These are phyloP conservation scores for Vulpes lagopus DNA, from an alignment of 2,113 vertebrate species.

Conservation along the genomic window DNA sequence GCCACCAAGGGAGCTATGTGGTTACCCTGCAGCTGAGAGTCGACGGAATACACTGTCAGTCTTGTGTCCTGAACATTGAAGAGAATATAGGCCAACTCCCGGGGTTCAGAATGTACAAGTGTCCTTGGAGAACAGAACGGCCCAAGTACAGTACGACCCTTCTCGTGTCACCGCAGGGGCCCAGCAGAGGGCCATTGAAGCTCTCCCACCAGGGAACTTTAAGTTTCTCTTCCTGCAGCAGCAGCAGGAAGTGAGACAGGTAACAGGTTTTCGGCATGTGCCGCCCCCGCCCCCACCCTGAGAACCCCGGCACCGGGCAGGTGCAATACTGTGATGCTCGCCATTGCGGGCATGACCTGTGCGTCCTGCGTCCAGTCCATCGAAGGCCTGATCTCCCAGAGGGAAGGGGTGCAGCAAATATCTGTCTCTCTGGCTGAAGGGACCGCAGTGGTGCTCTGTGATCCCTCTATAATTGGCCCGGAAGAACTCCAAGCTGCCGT, in stretches of 20 bases:
- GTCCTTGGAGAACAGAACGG: constrained; percentile 87
- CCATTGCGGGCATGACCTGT: constrained; percentile 93
- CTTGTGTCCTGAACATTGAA: constrained; percentile 91
- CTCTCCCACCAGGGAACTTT: constrained; percentile 90
- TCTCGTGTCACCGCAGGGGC: constrained; percentile 73
- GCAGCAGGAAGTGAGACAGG: constrained; percentile 47
- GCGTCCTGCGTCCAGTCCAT: constrained; percentile 92
- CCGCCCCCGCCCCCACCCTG: fast-evolving
- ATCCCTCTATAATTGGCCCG: constrained; percentile 86
- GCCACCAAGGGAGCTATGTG: fast-evolving
- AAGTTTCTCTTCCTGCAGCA: constrained; percentile 84
- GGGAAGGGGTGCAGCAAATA: constrained; percentile 87
- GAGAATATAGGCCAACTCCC: constrained; percentile 85
- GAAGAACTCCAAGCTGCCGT: constrained; percentile 91
- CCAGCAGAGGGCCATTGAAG: constrained; percentile 87
- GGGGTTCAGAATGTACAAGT: constrained; percentile 88
- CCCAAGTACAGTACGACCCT: constrained; percentile 85
- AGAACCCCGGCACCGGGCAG: neutral
- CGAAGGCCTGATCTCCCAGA: constrained; percentile 89
- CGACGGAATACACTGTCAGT: constrained; percentile 91
- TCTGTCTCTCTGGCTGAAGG: constrained; percentile 89
- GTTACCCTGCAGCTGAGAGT: constrained; percentile 79
- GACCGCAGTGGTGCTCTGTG: constrained; percentile 89
- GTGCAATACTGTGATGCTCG: constrained; percentile 48
- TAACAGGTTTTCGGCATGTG: neutral